Base-by-base conservation (phyloP, 2,113 vertebrate genomes). In the Carassius gibelio region DNA sequence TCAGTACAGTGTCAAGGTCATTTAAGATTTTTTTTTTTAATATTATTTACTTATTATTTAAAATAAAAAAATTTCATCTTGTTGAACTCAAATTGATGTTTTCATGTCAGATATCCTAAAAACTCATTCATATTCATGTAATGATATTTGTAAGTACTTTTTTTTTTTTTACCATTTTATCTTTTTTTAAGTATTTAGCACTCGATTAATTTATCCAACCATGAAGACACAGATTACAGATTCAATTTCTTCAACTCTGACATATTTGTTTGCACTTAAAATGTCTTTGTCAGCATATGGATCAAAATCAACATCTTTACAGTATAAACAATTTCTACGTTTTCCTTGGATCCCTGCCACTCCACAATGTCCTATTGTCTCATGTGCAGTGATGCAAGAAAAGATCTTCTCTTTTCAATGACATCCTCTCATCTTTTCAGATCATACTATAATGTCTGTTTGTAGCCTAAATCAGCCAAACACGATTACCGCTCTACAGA, bases 321-420 rank as follows among this genome's bases (percentile, higher is more conserved):
- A 45, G n/a, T 74, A 23, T 23, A 1, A 74, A 48, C 3, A 1
- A 5, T 48, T 74, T 48, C 7, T 26, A 26, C 26, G 26, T 36
- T 36, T 42, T 42, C 38, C 38, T 7, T 42, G 38, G 38, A 42
- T 9, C 8, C 8, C 42, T 9, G 8, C 38, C 23, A 52, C 75
- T 62, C 77, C 15, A 45, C 21, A 80, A 64, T 23, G 59, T 45
- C 13, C 11, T 21, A 61, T 5, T 42, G 30, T 34, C 17, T 61
- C 55, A 36, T 38, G 57, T 64, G 77, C 59, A 64, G 77, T 8
- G 34, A 59, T 13, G 75, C 52, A 38, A 38, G 4, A 57, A 59
- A 81, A 81, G 38, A n/a, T 42, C n/a, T 26, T 48, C n/a, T 55
- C 8, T 55, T 34, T 34, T 82, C 45, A 71, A 71, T 82, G 15